A percentile compares a stretch with the other conserved stretches of the same genome.
phyloP scores from a whole-genome alignment of 2,113 vertebrate genomes.

The Tyrannus savana region DNA sequence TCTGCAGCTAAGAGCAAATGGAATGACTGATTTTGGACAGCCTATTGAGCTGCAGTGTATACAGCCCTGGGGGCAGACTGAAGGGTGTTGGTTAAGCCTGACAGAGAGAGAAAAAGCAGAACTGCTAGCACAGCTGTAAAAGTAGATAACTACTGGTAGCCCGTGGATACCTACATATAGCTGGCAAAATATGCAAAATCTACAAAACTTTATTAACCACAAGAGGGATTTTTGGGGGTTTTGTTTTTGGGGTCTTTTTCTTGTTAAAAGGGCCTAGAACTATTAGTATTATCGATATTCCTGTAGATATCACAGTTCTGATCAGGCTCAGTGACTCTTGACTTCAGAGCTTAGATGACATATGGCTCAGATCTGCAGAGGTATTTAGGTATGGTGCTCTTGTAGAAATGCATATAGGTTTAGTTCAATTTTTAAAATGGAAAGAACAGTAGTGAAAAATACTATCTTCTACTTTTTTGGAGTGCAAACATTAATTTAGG shows the following conservation, averaged over 20 bases:
- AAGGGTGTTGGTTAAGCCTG: neutral
- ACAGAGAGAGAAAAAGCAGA: neutral
- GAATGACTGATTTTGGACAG: neutral
- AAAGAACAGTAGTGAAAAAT: neutral
- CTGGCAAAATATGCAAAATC: neutral
- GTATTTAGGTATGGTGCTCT: neutral
- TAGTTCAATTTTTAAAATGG: neutral
- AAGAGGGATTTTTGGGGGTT: neutral
- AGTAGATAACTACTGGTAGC: neutral
- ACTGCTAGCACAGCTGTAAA: neutral
- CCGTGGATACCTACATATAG: neutral
- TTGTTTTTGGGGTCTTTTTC: neutral
- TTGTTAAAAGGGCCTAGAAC: neutral
- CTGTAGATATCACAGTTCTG: neutral
- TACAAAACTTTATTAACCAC: neutral
- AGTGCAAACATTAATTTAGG: neutral
- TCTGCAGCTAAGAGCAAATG: neutral
- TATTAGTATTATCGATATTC: neutral
- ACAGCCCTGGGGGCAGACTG: neutral
- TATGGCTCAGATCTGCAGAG: neutral
- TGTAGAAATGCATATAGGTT: neutral
- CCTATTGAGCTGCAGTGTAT: neutral
- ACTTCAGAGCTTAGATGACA: neutral
- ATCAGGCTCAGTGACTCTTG: neutral
- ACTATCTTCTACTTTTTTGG: neutral